Percentiles rank a stretch among this genome's conserved stretches.
Evolutionary conservation across 2,113 vertebrate species (phyloP).

Genomic region (Centropus bengalensis): DNA sequence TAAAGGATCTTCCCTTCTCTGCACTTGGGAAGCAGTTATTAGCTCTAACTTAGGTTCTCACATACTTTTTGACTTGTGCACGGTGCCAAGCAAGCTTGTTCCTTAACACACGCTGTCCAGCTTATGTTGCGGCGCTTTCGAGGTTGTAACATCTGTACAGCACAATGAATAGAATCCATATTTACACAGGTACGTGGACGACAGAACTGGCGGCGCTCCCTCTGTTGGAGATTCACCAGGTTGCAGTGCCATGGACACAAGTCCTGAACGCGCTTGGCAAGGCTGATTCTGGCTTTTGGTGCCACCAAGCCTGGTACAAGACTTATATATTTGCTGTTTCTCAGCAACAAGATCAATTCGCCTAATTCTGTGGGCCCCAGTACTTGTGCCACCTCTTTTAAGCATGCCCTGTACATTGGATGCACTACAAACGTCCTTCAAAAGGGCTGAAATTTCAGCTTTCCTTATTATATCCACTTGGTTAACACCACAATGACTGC

Average conservation of each 20-base stretch:
- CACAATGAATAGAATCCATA: rapidly evolving
- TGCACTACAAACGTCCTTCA: rapidly evolving
- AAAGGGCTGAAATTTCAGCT: not conserved
- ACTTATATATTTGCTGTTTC: not conserved
- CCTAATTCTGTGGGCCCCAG: not conserved
- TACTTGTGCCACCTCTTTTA: not conserved
- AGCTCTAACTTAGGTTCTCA: not conserved
- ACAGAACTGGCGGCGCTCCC: not conserved
- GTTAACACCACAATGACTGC: not conserved
- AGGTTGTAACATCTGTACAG: not conserved
- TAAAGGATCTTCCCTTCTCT: not conserved
- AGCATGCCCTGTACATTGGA: not conserved
- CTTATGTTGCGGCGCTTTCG: not conserved
- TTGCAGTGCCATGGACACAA: rapidly evolving
- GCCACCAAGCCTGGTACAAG: not conserved
- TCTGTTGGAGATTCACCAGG: not conserved
- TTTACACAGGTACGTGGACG: rapidly evolving
- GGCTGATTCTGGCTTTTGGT: not conserved
- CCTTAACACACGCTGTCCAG: not conserved
- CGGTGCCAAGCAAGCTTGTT: not conserved
- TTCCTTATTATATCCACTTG: rapidly evolving
- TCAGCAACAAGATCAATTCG: not conserved
- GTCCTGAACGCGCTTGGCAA: rapidly evolving
- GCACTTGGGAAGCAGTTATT: not conserved
- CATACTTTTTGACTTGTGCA: not conserved